phyloP scores from a whole-genome alignment of 2,113 vertebrate genomes.

The Eulemur macaco region DNA sequence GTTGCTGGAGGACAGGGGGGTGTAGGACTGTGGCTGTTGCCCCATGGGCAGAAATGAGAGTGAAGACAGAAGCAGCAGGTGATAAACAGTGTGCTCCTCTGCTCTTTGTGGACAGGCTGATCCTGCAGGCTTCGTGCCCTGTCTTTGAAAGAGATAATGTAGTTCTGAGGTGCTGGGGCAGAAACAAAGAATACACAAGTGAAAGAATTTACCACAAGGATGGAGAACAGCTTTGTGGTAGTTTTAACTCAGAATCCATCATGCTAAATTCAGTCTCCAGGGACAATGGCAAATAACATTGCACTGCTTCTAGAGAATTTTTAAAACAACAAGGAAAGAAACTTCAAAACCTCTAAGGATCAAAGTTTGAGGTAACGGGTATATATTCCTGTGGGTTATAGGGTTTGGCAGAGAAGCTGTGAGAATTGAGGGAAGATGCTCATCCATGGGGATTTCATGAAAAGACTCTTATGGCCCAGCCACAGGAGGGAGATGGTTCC shows the following conservation, averaged over 20 bases:
- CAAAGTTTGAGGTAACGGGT: conserved; percentile 55
- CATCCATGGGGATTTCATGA: not conserved
- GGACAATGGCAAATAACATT: not conserved
- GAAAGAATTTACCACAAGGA: not conserved
- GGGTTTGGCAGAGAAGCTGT: not conserved
- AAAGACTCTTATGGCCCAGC: not conserved
- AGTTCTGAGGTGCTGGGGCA: not conserved
- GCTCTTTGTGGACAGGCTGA: not conserved
- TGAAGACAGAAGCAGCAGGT: not conserved
- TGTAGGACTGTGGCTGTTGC: not conserved
- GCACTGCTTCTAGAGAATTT: fast-evolving
- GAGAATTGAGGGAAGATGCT: not conserved
- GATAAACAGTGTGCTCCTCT: not conserved
- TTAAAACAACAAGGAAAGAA: fast-evolving
- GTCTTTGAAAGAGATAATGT: conserved; percentile 46
- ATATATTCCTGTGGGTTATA: not conserved
- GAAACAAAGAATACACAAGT: fast-evolving
- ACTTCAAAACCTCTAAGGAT: not conserved
- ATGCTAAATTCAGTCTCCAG: not conserved
- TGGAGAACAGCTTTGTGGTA: fast-evolving
- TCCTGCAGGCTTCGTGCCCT: conserved; percentile 21
- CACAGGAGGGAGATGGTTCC: not conserved
- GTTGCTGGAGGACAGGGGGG: too few relatives aligned
- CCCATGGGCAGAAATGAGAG: not conserved
- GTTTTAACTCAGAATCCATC: fast-evolving